Evolutionary conservation across 2,888 invertebrate genomes (phyloP), one percentile per base, ranked within the genome.

Genomic region (Pachymerium ferrugineum): DNA sequence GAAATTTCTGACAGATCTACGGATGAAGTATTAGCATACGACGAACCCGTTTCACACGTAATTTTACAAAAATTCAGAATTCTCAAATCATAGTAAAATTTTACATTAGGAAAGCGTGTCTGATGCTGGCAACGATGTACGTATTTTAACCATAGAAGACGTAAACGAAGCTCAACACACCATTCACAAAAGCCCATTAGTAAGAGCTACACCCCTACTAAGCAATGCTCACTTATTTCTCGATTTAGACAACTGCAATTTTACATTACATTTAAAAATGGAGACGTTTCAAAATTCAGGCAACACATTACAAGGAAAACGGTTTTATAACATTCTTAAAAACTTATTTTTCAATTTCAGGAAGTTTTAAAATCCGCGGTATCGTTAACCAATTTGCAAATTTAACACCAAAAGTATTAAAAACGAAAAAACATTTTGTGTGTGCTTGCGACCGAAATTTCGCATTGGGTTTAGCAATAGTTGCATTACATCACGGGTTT

Each of bases 401-500:
- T 22, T 33, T 35, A 14, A 3, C 30, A 19, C 16, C 47, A 35
- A 29, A 28, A 12, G 16, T 30, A 30, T 75, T 30, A 16, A 54
- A 14, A 22, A 31, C 31, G 14, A 31, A 29, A 62, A 67, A 30
- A 29, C 62, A 67, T 74, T 71, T 74, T 25, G 12, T 74, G 12
- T 10, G 67, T n/a, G 68, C 62, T 19, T 69, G 22, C 35, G 25
- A 54, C 19, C 31, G 19, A 3, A 25, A 67, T 30, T 74, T 74
- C 14, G 28, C 35, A 25, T 22, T 35, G 29, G 30, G 12, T 1
- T 54, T 54, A 3, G 19, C 33, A 25, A 71, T 29, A 25, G 47
- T 62, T 47, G 47, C 47, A 6, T 19, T 47, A 19, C 47, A 47
- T n/a, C 47, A 47, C 19, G 47, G 47, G 8, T 47, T 47, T 16